Conservation (phyloP, 2,888 invertebrate species). For the Opisthograptis luteolata region DNA sequence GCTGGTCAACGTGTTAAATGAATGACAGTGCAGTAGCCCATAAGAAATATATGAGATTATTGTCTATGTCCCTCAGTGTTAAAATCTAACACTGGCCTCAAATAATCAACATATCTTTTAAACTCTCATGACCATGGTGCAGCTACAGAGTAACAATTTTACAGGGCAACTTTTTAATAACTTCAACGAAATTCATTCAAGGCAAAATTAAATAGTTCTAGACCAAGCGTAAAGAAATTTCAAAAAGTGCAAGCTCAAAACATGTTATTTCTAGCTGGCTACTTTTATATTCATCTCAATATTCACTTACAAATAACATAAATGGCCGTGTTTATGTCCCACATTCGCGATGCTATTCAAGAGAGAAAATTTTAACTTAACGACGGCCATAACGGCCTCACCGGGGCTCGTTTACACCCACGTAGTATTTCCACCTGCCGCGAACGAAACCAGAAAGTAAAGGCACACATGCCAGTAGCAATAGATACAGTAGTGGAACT, state of each 20-base stretch:
- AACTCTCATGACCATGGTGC: too few species aligned
- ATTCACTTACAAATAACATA: slow-evolving; percentile 65
- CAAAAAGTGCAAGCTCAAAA: too few species aligned
- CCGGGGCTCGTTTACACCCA: slow-evolving; percentile 69
- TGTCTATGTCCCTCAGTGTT: too few species aligned
- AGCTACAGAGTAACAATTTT: too few species aligned
- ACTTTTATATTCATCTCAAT: slow-evolving; percentile 54
- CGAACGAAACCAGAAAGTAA: slow-evolving; percentile 62
- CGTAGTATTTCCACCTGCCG: slow-evolving; percentile 65
- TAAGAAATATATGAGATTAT: too few species aligned
- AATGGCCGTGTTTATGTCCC: slow-evolving; percentile 66
- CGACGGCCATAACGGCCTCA: slow-evolving; percentile 68
- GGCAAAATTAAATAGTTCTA: background rate
- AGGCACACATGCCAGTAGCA: slow-evolving; percentile 27
- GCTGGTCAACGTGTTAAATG: too few species aligned
- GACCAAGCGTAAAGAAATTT: slow-evolving; percentile 1
- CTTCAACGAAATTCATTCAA: slow-evolving; percentile 3
- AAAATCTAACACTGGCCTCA: too few species aligned
- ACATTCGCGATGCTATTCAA: slow-evolving; percentile 65
- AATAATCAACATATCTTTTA: too few species aligned
- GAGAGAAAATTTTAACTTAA: slow-evolving; percentile 75
- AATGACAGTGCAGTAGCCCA: too few species aligned
- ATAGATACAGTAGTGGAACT: slow-evolving; percentile 7
- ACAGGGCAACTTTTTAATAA: too few species aligned
- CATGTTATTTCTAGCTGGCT: slow-evolving; percentile 5